Evolutionary conservation across 2,113 vertebrate species (phyloP), one percentile per base, ranked within the genome.

Genomic region (Paedocypris sp.): DNA sequence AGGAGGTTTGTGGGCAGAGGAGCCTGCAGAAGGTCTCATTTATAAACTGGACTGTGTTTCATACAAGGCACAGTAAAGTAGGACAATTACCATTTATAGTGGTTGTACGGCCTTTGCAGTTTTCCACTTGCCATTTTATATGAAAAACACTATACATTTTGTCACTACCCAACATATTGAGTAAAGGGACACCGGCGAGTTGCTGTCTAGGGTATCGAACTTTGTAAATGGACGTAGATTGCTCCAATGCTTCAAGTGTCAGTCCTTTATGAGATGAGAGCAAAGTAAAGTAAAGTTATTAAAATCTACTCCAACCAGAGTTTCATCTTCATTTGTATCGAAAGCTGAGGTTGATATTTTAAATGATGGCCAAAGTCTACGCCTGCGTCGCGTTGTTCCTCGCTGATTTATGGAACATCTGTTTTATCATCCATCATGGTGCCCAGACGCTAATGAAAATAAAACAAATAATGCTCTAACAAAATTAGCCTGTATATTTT

Each of bases 41-140:
- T 47, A 48, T 66, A 72, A 68, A 68, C 57, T 66, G 61, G 66
- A 72, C 68, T 76, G 67, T 67, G 56, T 77, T 76, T 76, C 65
- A 75, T 63, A 70, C 50, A 70, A 39, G 46, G 35, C 62, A 76
- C 60, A 67, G 54, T 59, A 70, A 68, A 62, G 66, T 74, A 54
- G 69, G 26, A 73, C 80, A 72, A 80, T 83, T 80, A 77, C 61
- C 74, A 79, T 82, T 77, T 80, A 77, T 69, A 82, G 70, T 78
- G 70, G 59, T 73, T 73, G 74, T 69, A 76, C 52, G 68, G 71
- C 70, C 49, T 70, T 62, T 67, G 67, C 68, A 65, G 70, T 69
- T 65, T 39, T 69, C 72, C 67, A 20, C 60, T 13, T 67, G 69
- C 71, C 54, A 77, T 60, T 76, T 62, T 57, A 61, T 69, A 68